Base-by-base conservation (phyloP, 2,888 invertebrate species). In the Ormyrus nitidulus region DNA sequence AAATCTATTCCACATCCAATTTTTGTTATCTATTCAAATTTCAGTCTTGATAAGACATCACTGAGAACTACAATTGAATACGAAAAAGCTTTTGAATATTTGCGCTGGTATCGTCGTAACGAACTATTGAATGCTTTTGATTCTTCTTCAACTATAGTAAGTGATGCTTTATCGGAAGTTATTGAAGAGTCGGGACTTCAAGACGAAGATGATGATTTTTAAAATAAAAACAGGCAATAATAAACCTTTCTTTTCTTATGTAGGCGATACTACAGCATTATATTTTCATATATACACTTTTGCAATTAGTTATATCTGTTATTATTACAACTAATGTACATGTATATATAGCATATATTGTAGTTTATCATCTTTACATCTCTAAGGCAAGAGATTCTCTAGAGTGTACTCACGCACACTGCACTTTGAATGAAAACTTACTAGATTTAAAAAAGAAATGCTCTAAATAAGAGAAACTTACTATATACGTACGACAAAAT, bases 41-140 rank as follows among this genome's bases (percentile, higher is more conserved):
- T 56, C 77, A 87, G 80, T 84, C 84, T 83, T 75, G 85, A 84
- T 83, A 76, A 78, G 56, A 85, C 83, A 58, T 77, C 81, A 10
- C 59, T 19, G 54, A 76, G 19, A 59, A 84, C 79, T 34, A 56
- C 86, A 19, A 87, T 81, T 53, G 85, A 87, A 77, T 89, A 87
- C 56, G 87, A 88, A 73, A 85, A 86, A 83, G 86, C 84, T 9
- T 88, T 88, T 78, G 85, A 87, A 6, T 87, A 87, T 66, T 83
- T 88, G 65, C 87, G 87, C 48, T 87, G 88, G 88, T 85, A 86
- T 80, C 84, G 84, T 58, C 84, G 84, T 53, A 85, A 86, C 68
- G 86, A 88, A 81, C 83, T 83, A 58, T 82, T 84, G 56, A 53
- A 82, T 72, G 79, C 83, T 5, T 61, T 83, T 11, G 83, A 84